Evolutionary conservation across 2,797 vertebrate genomes (phyloP), one percentile per base, ranked within the genome.

Genomic region (Valencia hispanica): DNA sequence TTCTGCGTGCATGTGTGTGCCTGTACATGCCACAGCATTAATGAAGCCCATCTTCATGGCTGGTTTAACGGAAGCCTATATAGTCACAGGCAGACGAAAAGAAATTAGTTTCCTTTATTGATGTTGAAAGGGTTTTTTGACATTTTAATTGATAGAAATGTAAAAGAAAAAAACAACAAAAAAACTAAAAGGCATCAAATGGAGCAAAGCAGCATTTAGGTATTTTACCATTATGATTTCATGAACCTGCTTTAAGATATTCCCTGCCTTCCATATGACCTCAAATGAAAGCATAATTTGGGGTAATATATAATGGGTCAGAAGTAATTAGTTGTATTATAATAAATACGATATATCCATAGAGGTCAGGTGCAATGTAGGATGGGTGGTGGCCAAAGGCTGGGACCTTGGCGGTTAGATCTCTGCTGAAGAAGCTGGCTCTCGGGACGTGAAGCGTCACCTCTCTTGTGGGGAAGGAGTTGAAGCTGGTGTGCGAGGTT

Each of bases 121-220:
- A 91, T 90, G 88, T 88, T 92, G 89, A 91, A 91, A 92, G 84
- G 87, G 50, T 88, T 90, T 88, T 90, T 90, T 80, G 90, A 88
- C 83, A 80, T 84, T 87, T 91, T 89, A 91, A 92, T 88, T 84
- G 82, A 84, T 86, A 71, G 73, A 77, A 84, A 88, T 88, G 81
- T 82, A 89, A 92, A 90, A 84, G 5, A 20, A n/a, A 7, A 12
- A 32, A 32, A 12, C 6, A n/a, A n/a, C n/a, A n/a, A n/a, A n/a
- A n/a, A 43, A n/a, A 22, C 25, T 17, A 80, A 84, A 86, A 86
- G 81, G 84, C 73, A 51, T 72, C 55, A 85, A 90, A 84, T 84
- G 87, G 87, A 89, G 82, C 87, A 70, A 72, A 83, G 81, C 72
- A 61, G 77, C 68, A 74, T 53, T 81, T 86, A 75, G 51, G 73